Evolutionary conservation across 2,888 invertebrate genomes (phyloP).

Genomic region (Thymelicus acteon): DNA sequence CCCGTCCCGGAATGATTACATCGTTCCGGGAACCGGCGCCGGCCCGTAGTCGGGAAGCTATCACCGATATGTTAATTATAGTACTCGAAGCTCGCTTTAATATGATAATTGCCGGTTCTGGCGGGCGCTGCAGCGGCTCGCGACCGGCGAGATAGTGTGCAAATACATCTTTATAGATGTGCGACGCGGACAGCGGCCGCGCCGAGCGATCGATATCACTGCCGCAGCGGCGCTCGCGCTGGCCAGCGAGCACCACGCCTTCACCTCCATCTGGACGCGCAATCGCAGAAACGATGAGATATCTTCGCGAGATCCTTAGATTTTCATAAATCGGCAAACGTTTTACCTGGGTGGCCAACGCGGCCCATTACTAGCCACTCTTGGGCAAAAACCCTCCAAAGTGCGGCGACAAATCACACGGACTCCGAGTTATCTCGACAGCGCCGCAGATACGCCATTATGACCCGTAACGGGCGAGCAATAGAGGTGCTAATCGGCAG

Average conservation of each 20-base stretch:
- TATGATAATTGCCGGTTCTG: conserved; percentile 16
- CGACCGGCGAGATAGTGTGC: too few species aligned
- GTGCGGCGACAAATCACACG: conserved; percentile 28
- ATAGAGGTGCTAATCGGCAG: conserved; percentile 14
- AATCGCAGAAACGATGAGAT: too few species aligned
- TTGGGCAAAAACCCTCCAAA: conserved; percentile 27
- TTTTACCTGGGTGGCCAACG: conserved; percentile 22
- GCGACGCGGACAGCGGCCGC: too few species aligned
- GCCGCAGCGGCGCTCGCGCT: too few species aligned
- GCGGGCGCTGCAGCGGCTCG: not conserved
- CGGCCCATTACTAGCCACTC: conserved; percentile 18
- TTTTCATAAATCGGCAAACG: not conserved
- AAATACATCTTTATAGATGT: too few species aligned
- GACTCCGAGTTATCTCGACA: conserved; percentile 4
- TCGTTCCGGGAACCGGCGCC: conserved; percentile 10
- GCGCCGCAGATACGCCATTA: not conserved
- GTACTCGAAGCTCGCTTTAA: conserved; percentile 15
- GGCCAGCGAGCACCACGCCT: too few species aligned
- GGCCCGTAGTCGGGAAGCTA: conserved; percentile 28
- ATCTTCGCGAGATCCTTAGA: not conserved
- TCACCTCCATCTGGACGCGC: too few species aligned
- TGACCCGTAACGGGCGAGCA: conserved; percentile 1
- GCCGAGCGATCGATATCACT: too few species aligned
- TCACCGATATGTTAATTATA: conserved; percentile 35
- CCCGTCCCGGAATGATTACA: conserved; percentile 17